phyloP scores from a whole-genome alignment of 2,113 vertebrate genomes.

The Abramis brama region DNA sequence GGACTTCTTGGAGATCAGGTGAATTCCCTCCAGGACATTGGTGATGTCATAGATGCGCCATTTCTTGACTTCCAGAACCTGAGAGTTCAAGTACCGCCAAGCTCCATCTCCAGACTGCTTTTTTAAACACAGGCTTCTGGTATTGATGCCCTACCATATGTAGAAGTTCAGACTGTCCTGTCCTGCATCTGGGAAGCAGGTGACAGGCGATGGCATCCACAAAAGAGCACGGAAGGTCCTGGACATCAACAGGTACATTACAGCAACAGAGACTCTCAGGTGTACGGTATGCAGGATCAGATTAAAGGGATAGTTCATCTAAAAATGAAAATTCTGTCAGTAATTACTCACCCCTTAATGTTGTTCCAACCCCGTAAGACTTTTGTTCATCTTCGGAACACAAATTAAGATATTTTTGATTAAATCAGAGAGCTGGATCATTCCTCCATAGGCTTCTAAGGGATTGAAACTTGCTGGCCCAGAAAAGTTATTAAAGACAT shows the following conservation, averaged over 20 bases:
- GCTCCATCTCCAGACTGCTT: slow-evolving; percentile 26
- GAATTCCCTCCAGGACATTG: slow-evolving; percentile 91
- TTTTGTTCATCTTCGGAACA: no score
- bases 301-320: no score
- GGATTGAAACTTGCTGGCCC: no score
- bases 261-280: slow-evolving; percentile 19
- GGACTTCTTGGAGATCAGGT: slow-evolving; percentile 96
- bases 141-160: slow-evolving; percentile 45
- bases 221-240: slow-evolving; percentile 7
- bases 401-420: no score
- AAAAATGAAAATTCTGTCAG: no score
- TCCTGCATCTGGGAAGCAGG: slow-evolving; percentile 41
- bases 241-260: slow-evolving; percentile 13
- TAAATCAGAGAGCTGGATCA: no score
- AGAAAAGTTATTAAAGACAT: no score
- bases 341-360: no score
- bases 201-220: slow-evolving; percentile 22
- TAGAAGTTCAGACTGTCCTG: slow-evolving; percentile 36
- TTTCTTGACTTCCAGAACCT: neutral
- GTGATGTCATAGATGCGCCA: slow-evolving; percentile 97
- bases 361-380: no score
- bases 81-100: neutral
- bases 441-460: no score
- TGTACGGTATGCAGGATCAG: neutral
- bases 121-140: slow-evolving; percentile 39